Evolutionary conservation across 2,888 invertebrate species (phyloP).

Genomic region (Malachius bipustulatus): DNA sequence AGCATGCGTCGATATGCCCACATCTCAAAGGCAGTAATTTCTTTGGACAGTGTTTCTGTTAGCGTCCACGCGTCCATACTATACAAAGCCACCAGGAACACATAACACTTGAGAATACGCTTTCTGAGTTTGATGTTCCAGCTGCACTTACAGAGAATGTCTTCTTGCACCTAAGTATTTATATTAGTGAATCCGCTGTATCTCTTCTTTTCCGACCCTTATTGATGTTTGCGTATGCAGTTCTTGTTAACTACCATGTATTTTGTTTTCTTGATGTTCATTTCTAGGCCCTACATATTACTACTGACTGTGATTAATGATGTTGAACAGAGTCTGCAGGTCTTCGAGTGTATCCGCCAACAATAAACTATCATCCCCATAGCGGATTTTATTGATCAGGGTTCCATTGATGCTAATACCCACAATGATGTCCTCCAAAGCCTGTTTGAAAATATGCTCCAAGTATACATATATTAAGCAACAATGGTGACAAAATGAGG

Average conservation of each 20-base stretch:
- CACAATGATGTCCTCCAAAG: constrained; percentile 6
- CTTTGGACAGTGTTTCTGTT: too few species aligned
- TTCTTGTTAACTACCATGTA: not conserved
- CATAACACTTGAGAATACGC: too few species aligned
- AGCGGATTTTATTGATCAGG: constrained; percentile 5
- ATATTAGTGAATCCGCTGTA: constrained; percentile 5
- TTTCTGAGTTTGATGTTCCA: constrained; percentile 5
- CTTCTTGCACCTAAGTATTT: constrained; percentile 3
- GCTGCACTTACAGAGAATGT: not conserved
- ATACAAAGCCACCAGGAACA: too few species aligned
- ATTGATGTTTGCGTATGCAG: constrained; percentile 2
- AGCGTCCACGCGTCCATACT: too few species aligned
- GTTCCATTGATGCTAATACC: constrained; percentile 5
- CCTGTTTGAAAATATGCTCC: constrained; percentile 4
- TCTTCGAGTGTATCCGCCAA: constrained; percentile 2
- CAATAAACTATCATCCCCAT: constrained; percentile 5
- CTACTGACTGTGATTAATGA: constrained; percentile 2
- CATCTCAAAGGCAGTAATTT: too few species aligned
- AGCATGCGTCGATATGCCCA: too few species aligned
- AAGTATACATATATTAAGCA: too few species aligned
- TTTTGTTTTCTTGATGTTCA: constrained; percentile 6
- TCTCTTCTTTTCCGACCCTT: constrained; percentile 4
- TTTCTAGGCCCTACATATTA: constrained; percentile 5
- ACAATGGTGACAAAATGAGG: too few species aligned
- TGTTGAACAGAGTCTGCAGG: constrained; percentile 4